phyloP scores from a whole-genome alignment of 2,888 invertebrate species.

The Syrphus vitripennis region DNA sequence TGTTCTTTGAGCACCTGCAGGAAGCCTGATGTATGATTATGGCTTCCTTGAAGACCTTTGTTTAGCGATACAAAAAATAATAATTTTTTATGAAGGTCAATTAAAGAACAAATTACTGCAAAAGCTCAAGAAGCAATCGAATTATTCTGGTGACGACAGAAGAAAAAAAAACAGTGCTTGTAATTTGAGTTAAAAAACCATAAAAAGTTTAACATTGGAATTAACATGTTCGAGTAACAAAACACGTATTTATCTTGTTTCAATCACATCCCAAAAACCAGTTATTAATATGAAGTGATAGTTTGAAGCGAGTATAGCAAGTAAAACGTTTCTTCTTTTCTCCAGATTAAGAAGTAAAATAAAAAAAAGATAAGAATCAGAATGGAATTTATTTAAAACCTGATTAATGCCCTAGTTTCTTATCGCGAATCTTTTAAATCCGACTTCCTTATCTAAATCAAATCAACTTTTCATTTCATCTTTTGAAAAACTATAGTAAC shows the following conservation, averaged over 20 bases:
- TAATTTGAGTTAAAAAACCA: too few species aligned
- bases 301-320: neutral
- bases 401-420: neutral
- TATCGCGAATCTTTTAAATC: neutral
- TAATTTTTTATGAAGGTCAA: too few species aligned
- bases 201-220: neutral
- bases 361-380: neutral
- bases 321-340: neutral
- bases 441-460: neutral
- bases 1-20: neutral
- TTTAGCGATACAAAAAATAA: too few species aligned
- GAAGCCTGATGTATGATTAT: neutral
- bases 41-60: neutral
- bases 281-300: neutral
- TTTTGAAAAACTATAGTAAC: neutral
- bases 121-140: too few species aligned
- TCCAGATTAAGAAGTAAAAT: neutral
- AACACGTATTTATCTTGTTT: neutral
- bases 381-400: neutral
- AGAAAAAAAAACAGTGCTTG: too few species aligned
- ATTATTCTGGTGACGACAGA: too few species aligned
- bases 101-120: too few species aligned
- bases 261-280: neutral
- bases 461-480: slow-evolving; percentile 5
- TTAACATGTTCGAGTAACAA: neutral